phyloP scores from a whole-genome alignment of 2,888 invertebrate genomes.

The Lamproptera curius region DNA sequence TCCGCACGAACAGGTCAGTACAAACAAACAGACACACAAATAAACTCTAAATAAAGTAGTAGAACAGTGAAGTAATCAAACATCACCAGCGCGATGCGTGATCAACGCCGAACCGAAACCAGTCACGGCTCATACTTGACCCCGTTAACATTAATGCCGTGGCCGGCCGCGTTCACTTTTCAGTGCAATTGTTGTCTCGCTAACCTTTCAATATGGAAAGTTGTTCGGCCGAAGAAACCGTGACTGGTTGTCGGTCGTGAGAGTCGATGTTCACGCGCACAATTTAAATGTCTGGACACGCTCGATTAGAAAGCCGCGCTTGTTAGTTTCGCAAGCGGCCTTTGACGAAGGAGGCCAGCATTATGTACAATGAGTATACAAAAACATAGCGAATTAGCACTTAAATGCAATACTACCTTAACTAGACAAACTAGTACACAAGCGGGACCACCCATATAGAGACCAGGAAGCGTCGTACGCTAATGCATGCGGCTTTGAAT shows the following conservation, averaged over 20 bases:
- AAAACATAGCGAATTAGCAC: too few species aligned
- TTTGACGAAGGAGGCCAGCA: slow-evolving; percentile 72
- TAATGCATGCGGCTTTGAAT: slow-evolving; percentile 73
- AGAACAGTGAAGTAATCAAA: too few species aligned
- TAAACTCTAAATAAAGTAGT: too few species aligned
- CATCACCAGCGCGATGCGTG: too few species aligned
- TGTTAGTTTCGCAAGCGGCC: slow-evolving; percentile 75
- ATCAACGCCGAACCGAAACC: slow-evolving; percentile 16
- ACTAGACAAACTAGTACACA: too few species aligned
- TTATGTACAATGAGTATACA: too few species aligned
- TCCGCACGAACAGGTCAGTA: slow-evolving; percentile 87
- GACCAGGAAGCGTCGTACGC: slow-evolving; percentile 71
- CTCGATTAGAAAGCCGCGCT: slow-evolving; percentile 75
- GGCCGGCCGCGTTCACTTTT: slow-evolving; percentile 43
- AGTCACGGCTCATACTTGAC: slow-evolving; percentile 55
- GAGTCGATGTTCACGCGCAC: slow-evolving; percentile 70
- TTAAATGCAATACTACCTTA: too few species aligned
- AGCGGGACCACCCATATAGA: slow-evolving; percentile 46
- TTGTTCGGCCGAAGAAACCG: slow-evolving; percentile 55
- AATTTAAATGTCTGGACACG: slow-evolving; percentile 75
- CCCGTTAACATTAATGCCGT: slow-evolving; percentile 50
- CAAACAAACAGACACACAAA: slow-evolving; percentile 7
- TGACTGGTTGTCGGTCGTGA: slow-evolving; percentile 57
- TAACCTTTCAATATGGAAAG: slow-evolving; percentile 47
- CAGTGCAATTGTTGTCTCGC: slow-evolving; percentile 34